Evolutionary conservation across 2,797 vertebrate species (phyloP), one percentile per base, ranked within the genome.

Genomic region (Poecilia gillii): DNA sequence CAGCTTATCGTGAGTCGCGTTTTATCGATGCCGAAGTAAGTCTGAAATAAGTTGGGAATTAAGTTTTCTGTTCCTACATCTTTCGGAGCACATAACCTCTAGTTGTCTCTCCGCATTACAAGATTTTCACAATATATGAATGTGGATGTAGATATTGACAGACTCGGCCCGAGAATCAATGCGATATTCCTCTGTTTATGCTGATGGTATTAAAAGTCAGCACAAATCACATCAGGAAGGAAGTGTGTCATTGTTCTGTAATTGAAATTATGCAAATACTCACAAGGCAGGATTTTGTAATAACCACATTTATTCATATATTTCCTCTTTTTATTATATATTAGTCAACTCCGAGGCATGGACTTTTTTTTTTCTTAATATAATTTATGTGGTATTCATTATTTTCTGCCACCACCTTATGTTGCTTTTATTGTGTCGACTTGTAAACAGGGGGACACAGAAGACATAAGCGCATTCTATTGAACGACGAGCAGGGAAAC

Each of bases 251-350:
- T 91, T 84, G 90, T 90, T 91, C 87, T 91, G 91, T 95, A 93
- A 94, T 94, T 94, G 93, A 85, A 94, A 95, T 95, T 94, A 94
- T 94, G 92, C 92, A 95, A 95, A 95, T 94, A 89, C 39, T 87
- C 80, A 85, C 90, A 83, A 92, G 84, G 87, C 85, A 90, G 81
- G 81, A 85, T 91, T 92, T 85, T 90, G 86, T 92, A 91, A 92
- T 92, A 92, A 92, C 83, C 74, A 81, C 84, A 86, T 82, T 93
- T 92, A 92, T 94, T 94, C 90, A 93, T 89, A 93, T 76, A 90
- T 92, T 91, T 93, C 77, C 72, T 90, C 91, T 49, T 49, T 47
- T 20, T 25, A 9, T 91, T 90, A 88, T 33, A 93, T 92, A 89
- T 90, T 85, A 81, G 85, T 90, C 89, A 82, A 88, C 82, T 90